Evolutionary conservation across 2,113 vertebrate genomes (phyloP).

Genomic region (Xyliphius kryptos): DNA sequence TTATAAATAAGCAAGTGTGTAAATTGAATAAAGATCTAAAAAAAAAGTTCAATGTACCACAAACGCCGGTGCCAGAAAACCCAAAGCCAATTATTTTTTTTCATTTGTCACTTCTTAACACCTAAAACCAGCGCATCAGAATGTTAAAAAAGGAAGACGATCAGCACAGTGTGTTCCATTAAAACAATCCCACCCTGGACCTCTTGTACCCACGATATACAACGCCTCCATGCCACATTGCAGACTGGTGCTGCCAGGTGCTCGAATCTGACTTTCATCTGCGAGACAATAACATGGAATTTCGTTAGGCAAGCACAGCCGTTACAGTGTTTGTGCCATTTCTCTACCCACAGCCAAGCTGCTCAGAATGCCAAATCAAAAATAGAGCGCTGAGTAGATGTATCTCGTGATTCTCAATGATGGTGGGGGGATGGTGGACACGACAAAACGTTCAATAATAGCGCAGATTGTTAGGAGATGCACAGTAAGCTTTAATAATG

Average conservation of each 20-base stretch:
- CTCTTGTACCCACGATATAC: constrained; percentile 18
- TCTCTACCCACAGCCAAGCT: constrained; percentile 33
- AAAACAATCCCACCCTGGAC: constrained; percentile 19
- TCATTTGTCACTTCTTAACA: background rate
- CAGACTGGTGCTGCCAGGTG: constrained; percentile 20
- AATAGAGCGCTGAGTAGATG: background rate
- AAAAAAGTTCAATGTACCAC: constrained; percentile 6
- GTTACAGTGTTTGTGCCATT: constrained; percentile 29
- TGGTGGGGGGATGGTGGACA: background rate
- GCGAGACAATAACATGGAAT: constrained; percentile 23
- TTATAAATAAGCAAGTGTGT: background rate
- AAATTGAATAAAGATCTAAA: constrained; percentile 3
- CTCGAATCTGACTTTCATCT: constrained; percentile 21
- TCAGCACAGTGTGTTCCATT: constrained; percentile 38
- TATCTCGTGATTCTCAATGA: background rate
- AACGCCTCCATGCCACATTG: constrained; percentile 16
- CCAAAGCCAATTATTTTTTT: constrained; percentile 3
- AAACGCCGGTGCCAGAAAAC: constrained; percentile 17
- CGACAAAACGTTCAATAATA: background rate
- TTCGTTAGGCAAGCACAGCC: constrained; percentile 11
- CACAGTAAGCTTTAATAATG: background rate
- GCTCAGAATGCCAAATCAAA: constrained; percentile 13
- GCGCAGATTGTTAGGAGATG: constrained; percentile 1
- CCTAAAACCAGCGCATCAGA: constrained; percentile 11
- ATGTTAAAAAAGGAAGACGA: constrained; percentile 35